Conservation (phyloP, 2,113 vertebrate species). For the Pipa parva region DNA sequence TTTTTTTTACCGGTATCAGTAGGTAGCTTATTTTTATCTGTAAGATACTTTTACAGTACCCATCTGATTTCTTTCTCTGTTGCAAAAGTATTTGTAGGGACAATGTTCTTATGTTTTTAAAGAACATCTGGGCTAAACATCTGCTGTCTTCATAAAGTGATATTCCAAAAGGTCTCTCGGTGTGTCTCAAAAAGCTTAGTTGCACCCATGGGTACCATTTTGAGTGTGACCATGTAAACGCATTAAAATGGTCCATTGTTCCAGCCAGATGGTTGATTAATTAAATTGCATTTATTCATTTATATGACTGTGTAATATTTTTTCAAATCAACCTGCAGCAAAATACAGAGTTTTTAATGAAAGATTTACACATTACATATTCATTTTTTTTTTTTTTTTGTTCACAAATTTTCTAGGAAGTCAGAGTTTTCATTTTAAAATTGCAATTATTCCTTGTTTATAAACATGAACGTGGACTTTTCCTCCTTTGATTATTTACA, state of each 20-base stretch:
- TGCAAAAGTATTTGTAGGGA: constrained; percentile 25
- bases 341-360: background rate
- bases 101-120: constrained; percentile 30
- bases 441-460: too few relatives aligned
- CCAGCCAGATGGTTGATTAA: constrained; percentile 45
- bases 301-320: constrained; percentile 27
- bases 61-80: constrained; percentile 35
- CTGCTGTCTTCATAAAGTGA: constrained; percentile 38
- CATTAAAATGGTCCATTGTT: constrained; percentile 35
- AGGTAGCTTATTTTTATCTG: constrained; percentile 16
- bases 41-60: constrained; percentile 28
- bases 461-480: too few relatives aligned
- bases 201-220: constrained; percentile 22
- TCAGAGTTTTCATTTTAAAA: too few relatives aligned
- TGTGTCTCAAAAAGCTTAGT: constrained; percentile 21
- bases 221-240: constrained; percentile 32
- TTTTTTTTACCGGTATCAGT: constrained; percentile 27
- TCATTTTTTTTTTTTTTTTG: too few relatives aligned
- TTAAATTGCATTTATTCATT: constrained; percentile 47
- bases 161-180: constrained; percentile 22
- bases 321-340: constrained; percentile 33
- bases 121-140: constrained; percentile 35
- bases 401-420: too few relatives aligned
- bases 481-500: too few relatives aligned
- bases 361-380: too few relatives aligned